Conservation (phyloP, 2,113 vertebrate species). For the Pagrus major region DNA sequence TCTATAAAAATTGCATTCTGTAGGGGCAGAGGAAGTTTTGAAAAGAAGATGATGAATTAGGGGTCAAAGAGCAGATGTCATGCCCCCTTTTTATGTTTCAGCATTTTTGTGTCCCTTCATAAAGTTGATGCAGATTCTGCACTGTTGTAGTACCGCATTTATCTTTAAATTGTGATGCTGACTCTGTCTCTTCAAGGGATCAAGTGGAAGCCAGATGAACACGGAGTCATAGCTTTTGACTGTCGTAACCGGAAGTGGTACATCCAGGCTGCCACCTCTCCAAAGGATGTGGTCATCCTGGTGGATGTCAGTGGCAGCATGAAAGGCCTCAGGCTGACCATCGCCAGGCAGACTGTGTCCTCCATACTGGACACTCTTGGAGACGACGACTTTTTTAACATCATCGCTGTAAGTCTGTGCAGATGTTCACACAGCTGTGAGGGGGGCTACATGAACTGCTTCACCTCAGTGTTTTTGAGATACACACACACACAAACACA, state of each 20-base stretch:
- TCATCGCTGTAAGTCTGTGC: conserved; percentile 92
- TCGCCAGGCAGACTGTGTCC: conserved; percentile 96
- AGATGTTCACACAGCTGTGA: not conserved
- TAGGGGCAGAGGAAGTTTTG: not conserved
- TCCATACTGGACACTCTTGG: conserved; percentile 98
- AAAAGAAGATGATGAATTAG: not conserved
- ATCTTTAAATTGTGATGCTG: not conserved
- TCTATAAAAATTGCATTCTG: not conserved
- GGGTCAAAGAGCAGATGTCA: conserved; percentile 14
- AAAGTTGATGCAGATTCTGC: not conserved
- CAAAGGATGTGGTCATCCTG: conserved; percentile 97
- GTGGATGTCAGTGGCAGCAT: conserved; percentile 98
- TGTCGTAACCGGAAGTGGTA: conserved; percentile 86
- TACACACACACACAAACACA: not conserved
- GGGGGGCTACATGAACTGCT: not conserved
- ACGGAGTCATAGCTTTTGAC: conserved; percentile 82
- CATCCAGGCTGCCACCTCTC: conserved; percentile 98
- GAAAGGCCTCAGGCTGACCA: conserved; percentile 97
- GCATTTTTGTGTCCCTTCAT: conserved; percentile 1
- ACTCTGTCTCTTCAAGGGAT: conserved; percentile 67
- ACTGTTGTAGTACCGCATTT: not conserved
- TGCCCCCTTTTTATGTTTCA: not conserved
- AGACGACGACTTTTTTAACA: conserved; percentile 99
- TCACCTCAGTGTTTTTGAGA: not conserved
- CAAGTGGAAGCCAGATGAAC: conserved; percentile 82